Conservation (phyloP, 2,113 vertebrate species). For the Microtus pennsylvanicus region DNA sequence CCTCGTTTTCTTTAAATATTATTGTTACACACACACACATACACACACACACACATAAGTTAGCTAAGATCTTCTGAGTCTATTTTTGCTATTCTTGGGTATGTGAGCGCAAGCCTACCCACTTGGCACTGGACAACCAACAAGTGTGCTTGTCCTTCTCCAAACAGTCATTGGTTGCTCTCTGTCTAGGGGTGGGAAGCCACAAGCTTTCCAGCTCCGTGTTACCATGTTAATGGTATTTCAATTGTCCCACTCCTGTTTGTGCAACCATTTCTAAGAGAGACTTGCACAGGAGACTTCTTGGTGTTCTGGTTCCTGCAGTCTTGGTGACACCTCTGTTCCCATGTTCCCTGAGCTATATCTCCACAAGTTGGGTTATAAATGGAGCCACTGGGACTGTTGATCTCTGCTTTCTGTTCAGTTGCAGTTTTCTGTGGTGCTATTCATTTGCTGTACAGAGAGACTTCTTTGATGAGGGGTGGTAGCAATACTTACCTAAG, state of each 20-base stretch:
- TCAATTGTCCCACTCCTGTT: not conserved
- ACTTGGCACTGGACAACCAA: not conserved
- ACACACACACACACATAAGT: not conserved
- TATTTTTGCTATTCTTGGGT: not conserved
- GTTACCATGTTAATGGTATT: not conserved
- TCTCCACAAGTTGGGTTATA: not conserved
- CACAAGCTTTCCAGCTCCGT: not conserved
- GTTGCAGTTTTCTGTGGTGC: not conserved
- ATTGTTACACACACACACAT: not conserved
- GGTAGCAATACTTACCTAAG: not conserved
- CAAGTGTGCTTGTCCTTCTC: not conserved
- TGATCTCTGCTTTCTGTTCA: too few species aligned
- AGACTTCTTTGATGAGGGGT: not conserved
- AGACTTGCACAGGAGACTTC: not conserved
- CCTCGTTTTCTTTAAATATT: not conserved
- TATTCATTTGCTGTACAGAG: not conserved
- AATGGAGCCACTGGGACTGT: not conserved
- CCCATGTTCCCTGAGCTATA: not conserved
- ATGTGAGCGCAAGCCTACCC: not conserved
- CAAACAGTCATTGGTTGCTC: not conserved
- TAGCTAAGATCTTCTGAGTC: not conserved
- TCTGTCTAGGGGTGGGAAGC: not conserved
- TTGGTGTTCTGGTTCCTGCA: not conserved
- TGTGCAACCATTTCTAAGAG: not conserved
- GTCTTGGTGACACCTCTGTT: not conserved